Base-by-base conservation (phyloP, 2,113 vertebrate genomes). In the Dasyornis broadbenti region DNA sequence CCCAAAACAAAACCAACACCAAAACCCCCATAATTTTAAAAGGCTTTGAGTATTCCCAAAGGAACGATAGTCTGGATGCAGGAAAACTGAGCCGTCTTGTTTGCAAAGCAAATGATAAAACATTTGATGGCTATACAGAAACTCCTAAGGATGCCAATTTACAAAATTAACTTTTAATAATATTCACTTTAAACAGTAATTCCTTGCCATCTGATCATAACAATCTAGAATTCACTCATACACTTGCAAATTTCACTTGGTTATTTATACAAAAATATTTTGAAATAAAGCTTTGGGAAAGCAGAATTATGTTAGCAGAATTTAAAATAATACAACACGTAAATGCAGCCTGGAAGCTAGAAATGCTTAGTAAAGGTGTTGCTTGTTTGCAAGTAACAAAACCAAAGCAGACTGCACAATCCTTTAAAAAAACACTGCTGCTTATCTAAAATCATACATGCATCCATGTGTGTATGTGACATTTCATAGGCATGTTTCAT, bases 1-100 rank as follows among this genome's bases (percentile, higher is more conserved):
- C 30, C 10, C 42, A 89, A 94, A 78, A 28, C 42, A 90, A 96
- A 94, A 78, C 44, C 61, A 87, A 63, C 44, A 83, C 71, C 89
- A 92, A 94, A 69, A 18, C 50, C 60, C 52, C 56, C 94, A 95
- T 95, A 90, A 96, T 97, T 98, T 97, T 97, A 92, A 97, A 97
- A 98, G 96, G 96, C 97, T 98, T 96, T 97, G 95, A 94, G 87
- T 97, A 96, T 95, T 92, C 98, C 95, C 97, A 50, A 56, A 95
- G 93, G 97, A 95, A 84, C 40, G 52, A 50, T 59, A 52, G 89
- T 72, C 95, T 96, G 92, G 82, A 95, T 75, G 92, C 26, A 72
- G 76, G 89, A 94, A 96, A 76, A 56, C 89, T 77, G 73, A 89
- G 87, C 33, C 66, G 76, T 50, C 78, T 90, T 86, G 56, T 93